Conservation (phyloP, 2,797 vertebrate species). For the Hapalemur alaotrensis region DNA sequence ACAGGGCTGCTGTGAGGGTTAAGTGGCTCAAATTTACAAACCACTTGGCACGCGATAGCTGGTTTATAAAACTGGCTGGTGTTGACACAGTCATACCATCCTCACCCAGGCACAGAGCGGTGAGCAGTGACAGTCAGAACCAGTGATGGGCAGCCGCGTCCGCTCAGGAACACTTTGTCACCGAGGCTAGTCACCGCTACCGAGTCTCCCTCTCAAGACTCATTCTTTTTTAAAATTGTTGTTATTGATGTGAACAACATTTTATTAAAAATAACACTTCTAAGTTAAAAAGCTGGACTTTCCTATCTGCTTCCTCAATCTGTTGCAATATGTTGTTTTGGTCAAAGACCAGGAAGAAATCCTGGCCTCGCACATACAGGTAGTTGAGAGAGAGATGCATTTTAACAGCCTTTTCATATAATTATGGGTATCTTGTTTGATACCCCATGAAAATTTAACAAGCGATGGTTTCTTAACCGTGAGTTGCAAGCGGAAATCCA, state of each 20-base stretch:
- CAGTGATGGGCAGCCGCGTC: rapidly evolving
- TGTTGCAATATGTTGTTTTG: neutral
- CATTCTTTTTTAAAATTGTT: neutral
- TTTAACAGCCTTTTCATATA: neutral
- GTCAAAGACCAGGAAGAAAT: neutral
- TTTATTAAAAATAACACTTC: neutral
- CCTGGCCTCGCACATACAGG: rapidly evolving
- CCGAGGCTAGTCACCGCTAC: neutral
- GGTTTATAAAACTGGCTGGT: neutral
- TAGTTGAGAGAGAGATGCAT: neutral
- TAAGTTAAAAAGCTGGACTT: neutral
- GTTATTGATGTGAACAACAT: neutral
- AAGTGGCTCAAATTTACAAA: neutral
- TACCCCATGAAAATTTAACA: neutral
- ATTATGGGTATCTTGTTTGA: neutral
- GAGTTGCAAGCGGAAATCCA: neutral
- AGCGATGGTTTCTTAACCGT: neutral
- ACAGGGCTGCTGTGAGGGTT: too few relatives aligned
- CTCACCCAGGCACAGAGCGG: too few relatives aligned
- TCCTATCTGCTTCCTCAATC: neutral
- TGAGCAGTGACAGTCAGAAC: neutral
- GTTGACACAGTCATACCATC: too few relatives aligned
- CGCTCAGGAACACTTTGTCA: too few relatives aligned
- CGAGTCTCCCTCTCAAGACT: neutral
- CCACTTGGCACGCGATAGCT: neutral